Evolutionary conservation across 2,113 vertebrate species (phyloP).

Genomic region (Calyptomena viridis): DNA sequence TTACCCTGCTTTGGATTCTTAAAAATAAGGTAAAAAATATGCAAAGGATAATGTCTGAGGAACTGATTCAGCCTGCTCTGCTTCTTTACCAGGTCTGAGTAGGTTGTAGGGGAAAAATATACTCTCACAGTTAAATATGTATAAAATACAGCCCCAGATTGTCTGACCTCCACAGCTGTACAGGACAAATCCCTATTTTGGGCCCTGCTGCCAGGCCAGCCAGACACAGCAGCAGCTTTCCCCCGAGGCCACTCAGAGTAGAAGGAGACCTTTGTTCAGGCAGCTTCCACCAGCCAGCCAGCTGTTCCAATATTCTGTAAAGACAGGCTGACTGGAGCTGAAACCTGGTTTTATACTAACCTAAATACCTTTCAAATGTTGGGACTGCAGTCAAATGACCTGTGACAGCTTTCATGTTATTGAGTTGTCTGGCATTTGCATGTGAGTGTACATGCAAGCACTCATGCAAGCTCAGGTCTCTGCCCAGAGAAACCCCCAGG

Average conservation of each 20-base stretch:
- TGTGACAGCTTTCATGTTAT: neutral
- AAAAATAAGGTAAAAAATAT: neutral
- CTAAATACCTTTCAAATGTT: neutral
- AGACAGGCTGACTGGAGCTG: neutral
- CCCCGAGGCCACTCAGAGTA: neutral
- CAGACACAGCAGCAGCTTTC: neutral
- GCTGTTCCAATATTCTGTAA: neutral
- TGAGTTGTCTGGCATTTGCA: neutral
- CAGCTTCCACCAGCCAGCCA: neutral
- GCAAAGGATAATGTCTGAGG: neutral
- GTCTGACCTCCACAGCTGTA: neutral
- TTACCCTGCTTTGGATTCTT: neutral
- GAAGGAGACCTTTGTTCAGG: neutral
- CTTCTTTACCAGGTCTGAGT: neutral
- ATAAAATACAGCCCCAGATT: neutral
- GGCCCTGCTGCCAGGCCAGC: neutral
- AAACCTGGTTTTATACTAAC: neutral
- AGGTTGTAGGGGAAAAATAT: neutral
- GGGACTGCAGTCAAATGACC: neutral
- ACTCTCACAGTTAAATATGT: neutral
- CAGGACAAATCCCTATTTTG: neutral
- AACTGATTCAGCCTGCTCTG: neutral
- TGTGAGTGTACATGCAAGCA: fast-evolving
- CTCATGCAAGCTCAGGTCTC: neutral
- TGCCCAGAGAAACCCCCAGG: neutral